These are phyloP conservation scores for Phalloptychus januarius DNA, from an alignment of 2,797 vertebrate species.

Conservation along the genomic window DNA sequence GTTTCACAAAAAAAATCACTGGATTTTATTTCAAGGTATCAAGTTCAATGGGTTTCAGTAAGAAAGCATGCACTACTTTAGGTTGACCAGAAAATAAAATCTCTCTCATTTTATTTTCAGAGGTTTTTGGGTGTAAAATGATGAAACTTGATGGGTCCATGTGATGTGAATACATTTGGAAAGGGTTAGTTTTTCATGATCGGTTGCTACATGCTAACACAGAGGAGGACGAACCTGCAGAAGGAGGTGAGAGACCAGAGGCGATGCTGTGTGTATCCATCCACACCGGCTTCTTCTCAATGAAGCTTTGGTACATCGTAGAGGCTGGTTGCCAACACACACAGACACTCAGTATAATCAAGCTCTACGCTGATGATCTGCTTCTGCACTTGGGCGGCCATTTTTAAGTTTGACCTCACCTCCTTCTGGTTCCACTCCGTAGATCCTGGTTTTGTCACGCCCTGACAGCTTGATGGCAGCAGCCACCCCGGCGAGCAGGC, in stretches of 20 bases:
- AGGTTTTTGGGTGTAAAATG: neutral
- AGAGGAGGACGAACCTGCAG: conserved; percentile 69
- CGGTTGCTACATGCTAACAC: neutral
- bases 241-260: conserved; percentile 82
- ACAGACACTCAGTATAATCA: neutral
- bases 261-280: conserved; percentile 82
- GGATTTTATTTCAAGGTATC: neutral
- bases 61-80: neutral
- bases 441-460: conserved; percentile 75
- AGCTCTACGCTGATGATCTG: neutral
- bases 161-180: neutral
- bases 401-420: conserved; percentile 49
- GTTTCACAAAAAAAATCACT: too few relatives aligned
- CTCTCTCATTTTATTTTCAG: too few relatives aligned
- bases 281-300: conserved; percentile 78
- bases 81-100: neutral
- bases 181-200: neutral
- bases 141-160: neutral
- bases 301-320: conserved; percentile 83
- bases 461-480: conserved; percentile 81
- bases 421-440: conserved; percentile 83
- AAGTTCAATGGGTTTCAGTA: neutral
- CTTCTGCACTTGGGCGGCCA: too few relatives aligned
- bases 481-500: conserved; percentile 79
- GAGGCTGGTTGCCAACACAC: conserved; percentile 69